phyloP scores from a whole-genome alignment of 2,113 vertebrate genomes.

The Rhinopomastus cyanomelas region DNA sequence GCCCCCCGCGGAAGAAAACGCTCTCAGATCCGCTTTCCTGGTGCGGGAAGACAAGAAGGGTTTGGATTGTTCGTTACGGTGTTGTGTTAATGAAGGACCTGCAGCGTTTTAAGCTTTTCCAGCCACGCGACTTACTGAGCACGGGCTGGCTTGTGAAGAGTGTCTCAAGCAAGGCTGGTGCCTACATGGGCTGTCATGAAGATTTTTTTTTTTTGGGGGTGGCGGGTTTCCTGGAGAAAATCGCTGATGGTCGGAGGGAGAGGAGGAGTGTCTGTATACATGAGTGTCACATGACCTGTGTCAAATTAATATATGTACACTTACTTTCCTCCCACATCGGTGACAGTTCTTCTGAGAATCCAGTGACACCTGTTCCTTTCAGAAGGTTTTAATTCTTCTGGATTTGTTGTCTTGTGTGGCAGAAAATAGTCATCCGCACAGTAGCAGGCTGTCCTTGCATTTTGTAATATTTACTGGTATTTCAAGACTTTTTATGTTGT shows the following conservation, averaged over 20 bases:
- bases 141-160: background rate
- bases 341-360: too few relatives aligned
- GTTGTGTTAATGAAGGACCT: background rate
- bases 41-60: background rate
- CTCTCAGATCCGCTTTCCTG: too few relatives aligned
- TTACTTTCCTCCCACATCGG: background rate
- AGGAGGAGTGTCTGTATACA: constrained; percentile 7
- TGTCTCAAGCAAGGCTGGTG: background rate
- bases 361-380: background rate
- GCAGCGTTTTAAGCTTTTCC: background rate
- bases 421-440: background rate
- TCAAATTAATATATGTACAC: background rate
- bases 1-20: background rate
- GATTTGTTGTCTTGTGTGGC: background rate
- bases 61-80: background rate
- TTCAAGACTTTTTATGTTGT: background rate
- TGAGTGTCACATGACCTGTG: background rate
- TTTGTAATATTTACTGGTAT: background rate
- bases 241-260: background rate
- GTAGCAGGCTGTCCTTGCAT: background rate
- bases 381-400: background rate
- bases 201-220: background rate
- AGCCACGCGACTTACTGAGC: fast-evolving
- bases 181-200: background rate
- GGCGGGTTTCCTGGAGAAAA: background rate